Conservation (phyloP, 2,113 vertebrate species). For the Sclerurus mexicanus region DNA sequence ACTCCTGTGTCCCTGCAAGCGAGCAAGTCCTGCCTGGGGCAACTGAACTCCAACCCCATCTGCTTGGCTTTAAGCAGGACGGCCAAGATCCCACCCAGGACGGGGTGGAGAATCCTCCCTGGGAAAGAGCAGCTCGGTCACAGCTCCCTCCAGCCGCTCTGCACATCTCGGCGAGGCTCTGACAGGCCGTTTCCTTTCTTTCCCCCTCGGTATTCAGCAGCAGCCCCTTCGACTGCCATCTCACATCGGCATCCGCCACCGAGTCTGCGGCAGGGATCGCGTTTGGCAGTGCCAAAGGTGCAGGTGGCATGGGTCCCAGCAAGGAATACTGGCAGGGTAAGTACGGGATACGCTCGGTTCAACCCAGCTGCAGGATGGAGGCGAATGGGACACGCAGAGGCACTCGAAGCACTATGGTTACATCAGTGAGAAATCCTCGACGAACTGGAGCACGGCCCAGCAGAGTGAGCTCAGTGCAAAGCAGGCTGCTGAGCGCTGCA, state of each 20-base stretch:
- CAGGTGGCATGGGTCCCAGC: not conserved
- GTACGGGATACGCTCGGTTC: fast-evolving
- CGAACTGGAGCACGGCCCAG: not conserved
- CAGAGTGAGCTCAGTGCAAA: not conserved
- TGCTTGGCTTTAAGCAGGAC: conserved; percentile 37
- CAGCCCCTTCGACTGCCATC: not conserved
- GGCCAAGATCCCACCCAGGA: conserved; percentile 51
- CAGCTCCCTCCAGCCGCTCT: not conserved
- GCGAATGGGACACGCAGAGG: fast-evolving
- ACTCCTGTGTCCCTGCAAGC: not conserved
- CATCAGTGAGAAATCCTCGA: not conserved
- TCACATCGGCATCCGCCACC: not conserved
- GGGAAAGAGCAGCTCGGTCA: conserved; percentile 40
- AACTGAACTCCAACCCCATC: not conserved
- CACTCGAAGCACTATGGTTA: not conserved
- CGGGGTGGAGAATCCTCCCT: conserved; percentile 59
- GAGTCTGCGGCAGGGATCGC: fast-evolving
- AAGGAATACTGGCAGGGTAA: not conserved
- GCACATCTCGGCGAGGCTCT: not conserved
- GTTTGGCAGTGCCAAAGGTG: not conserved
- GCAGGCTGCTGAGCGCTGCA: fast-evolving
- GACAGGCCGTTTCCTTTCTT: not conserved
- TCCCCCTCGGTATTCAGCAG: not conserved
- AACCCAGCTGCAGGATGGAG: not conserved
- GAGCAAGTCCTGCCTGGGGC: not conserved